Percentiles rank a stretch among this genome's conserved stretches.
These are phyloP conservation scores for Epinotia brunnichana DNA, from an alignment of 2,888 invertebrate species.

Conservation along the genomic window DNA sequence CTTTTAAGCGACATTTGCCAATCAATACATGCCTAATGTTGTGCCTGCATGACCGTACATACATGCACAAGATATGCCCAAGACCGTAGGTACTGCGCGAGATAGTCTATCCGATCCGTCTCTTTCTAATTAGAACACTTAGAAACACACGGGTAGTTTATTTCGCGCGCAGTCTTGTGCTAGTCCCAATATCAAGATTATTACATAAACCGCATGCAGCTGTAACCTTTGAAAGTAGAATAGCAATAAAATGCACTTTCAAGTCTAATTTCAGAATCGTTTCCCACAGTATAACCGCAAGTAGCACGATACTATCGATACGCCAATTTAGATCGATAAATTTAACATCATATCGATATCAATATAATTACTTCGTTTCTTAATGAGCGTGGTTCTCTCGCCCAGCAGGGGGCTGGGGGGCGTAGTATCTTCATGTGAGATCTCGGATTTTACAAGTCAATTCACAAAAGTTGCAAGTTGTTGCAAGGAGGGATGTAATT, in stretches of 20 bases:
- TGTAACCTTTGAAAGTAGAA: background rate
- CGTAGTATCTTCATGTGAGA: conserved; percentile 78
- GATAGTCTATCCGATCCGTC: no score
- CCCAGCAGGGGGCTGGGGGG: conserved; percentile 70
- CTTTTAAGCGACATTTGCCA: background rate
- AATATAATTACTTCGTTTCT: conserved; percentile 52
- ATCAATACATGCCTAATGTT: background rate
- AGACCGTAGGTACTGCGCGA: no score
- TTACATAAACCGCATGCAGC: conserved; percentile 14
- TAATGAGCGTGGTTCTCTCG: conserved; percentile 78
- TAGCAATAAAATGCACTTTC: background rate
- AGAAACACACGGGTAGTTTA: no score
- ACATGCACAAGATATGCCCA: no score
- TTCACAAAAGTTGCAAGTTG: conserved; percentile 52
- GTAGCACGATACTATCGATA: conserved; percentile 66
- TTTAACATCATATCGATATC: conserved; percentile 62
- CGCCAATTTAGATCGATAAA: conserved; percentile 70
- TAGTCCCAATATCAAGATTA: background rate
- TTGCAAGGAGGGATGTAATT: conserved; percentile 53
- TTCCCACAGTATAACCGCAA: conserved; percentile 75
- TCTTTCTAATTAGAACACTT: no score
- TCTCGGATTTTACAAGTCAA: conserved; percentile 68
- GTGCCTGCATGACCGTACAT: no score
- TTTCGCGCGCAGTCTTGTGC: no score
- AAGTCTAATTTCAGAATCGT: conserved; percentile 49